Conservation (phyloP, 2,113 vertebrate species). For the Xenopus borealis region DNA sequence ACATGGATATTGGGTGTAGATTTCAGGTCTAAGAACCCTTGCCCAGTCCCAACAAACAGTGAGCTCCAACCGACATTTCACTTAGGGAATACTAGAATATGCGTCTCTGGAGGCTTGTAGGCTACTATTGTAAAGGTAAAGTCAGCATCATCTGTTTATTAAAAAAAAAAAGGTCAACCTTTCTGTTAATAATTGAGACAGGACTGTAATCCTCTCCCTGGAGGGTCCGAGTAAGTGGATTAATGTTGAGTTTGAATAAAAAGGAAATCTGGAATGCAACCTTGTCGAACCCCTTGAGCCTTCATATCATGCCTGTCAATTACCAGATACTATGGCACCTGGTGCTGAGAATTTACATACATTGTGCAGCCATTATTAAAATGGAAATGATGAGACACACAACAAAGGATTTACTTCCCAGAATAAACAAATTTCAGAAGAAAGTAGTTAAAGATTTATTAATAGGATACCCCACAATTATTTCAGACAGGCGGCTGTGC, state of each 20-base stretch:
- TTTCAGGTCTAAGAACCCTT: slow-evolving; percentile 24
- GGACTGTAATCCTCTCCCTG: slow-evolving; percentile 27
- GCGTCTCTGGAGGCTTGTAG: slow-evolving; percentile 10
- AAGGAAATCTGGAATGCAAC: slow-evolving; percentile 33
- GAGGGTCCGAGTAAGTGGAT: slow-evolving; percentile 25
- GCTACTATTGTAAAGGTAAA: neutral
- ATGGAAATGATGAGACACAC: too few species aligned
- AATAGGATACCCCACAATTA: too few species aligned
- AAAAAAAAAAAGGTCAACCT: slow-evolving; percentile 34
- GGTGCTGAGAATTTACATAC: slow-evolving; percentile 16
- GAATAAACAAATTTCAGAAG: too few species aligned
- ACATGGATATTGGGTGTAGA: slow-evolving; percentile 8
- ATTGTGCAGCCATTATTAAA: neutral
- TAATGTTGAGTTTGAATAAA: slow-evolving; percentile 33
- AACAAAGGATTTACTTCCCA: too few species aligned
- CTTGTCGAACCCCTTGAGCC: slow-evolving; percentile 40
- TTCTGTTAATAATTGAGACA: slow-evolving; percentile 44
- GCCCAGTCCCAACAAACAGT: slow-evolving; percentile 35
- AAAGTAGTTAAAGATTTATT: too few species aligned
- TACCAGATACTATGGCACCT: slow-evolving; percentile 27
- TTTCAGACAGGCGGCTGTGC: too few species aligned
- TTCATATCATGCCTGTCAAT: slow-evolving; percentile 39
- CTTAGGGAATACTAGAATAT: slow-evolving; percentile 32
- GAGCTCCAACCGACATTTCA: slow-evolving; percentile 20
- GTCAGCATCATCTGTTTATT: slow-evolving; percentile 33